These are phyloP conservation scores for Chromoteleia sp. DNA, from an alignment of 2,888 invertebrate species.

Conservation along the genomic window DNA sequence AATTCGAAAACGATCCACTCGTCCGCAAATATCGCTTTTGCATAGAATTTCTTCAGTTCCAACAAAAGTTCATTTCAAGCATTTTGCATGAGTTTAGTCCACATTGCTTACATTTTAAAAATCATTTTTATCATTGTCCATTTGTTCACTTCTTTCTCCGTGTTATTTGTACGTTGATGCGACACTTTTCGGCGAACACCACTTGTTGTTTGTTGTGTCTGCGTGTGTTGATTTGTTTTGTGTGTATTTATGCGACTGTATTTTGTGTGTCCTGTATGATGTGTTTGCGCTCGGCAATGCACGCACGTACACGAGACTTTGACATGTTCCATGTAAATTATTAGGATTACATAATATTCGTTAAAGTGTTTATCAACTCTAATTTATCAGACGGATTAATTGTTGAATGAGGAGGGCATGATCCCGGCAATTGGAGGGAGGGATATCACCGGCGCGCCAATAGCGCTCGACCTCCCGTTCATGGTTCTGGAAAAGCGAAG, in stretches of 20 bases:
- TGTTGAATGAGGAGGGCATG: slow-evolving; percentile 75
- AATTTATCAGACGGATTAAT: slow-evolving; percentile 80
- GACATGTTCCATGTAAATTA: slow-evolving; percentile 73
- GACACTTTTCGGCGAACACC: slow-evolving; percentile 81
- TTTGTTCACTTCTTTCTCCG: slow-evolving; percentile 60
- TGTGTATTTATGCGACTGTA: slow-evolving; percentile 39
- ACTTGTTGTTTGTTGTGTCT: slow-evolving; percentile 67
- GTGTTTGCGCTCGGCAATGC: slow-evolving; percentile 26
- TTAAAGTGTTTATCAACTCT: slow-evolving; percentile 79
- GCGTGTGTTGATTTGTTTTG: slow-evolving; percentile 31
- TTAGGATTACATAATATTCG: slow-evolving; percentile 79
- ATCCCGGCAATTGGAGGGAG: slow-evolving; percentile 74
- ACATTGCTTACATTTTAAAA: slow-evolving; percentile 76
- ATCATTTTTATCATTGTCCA: slow-evolving; percentile 61
- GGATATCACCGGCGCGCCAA: slow-evolving; percentile 72
- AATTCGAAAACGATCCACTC: slow-evolving; percentile 80
- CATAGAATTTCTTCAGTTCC: slow-evolving; percentile 82
- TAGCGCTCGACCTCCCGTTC: slow-evolving; percentile 73
- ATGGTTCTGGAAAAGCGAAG: slow-evolving; percentile 79
- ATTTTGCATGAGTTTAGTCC: slow-evolving; percentile 81
- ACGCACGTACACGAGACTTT: slow-evolving; percentile 71
- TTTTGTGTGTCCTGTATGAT: slow-evolving; percentile 35
- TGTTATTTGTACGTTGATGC: slow-evolving; percentile 81
- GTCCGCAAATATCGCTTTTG: slow-evolving; percentile 78
- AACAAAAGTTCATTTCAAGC: slow-evolving; percentile 82